Evolutionary conservation across 2,797 vertebrate genomes (phyloP).

Genomic region (Rhincodon typus): DNA sequence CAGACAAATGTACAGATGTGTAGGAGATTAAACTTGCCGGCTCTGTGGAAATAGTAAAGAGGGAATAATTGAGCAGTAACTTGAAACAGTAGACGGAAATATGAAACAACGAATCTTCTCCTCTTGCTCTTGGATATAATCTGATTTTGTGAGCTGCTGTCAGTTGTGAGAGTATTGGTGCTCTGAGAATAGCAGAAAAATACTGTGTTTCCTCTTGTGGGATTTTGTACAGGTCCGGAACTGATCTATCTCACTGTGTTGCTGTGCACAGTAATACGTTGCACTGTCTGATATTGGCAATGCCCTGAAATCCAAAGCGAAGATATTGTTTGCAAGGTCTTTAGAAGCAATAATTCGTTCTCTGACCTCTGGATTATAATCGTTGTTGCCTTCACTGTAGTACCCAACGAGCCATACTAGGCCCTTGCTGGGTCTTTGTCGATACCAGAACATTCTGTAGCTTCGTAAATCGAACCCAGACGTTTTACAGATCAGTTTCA

Average conservation of each 20-base stretch:
- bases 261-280: neutral
- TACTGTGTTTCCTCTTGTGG: neutral
- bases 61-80: no score
- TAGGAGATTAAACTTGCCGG: no score
- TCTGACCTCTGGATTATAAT: neutral
- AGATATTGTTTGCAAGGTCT: neutral
- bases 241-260: neutral
- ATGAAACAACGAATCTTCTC: no score
- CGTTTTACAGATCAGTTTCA: neutral
- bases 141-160: neutral
- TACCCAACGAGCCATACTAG: neutral
- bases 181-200: neutral
- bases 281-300: neutral
- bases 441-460: neutral
- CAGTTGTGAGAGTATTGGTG: neutral
- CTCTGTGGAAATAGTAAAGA: no score
- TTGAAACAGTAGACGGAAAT: no score
- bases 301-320: neutral
- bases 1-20: no score
- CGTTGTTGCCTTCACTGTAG: neutral
- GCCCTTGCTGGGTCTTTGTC: neutral
- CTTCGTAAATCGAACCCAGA: neutral
- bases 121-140: fast-evolving
- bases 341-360: neutral
- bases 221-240: no score